Conservation (phyloP, 2,888 invertebrate species). For the Zaprionus lineosus region DNA sequence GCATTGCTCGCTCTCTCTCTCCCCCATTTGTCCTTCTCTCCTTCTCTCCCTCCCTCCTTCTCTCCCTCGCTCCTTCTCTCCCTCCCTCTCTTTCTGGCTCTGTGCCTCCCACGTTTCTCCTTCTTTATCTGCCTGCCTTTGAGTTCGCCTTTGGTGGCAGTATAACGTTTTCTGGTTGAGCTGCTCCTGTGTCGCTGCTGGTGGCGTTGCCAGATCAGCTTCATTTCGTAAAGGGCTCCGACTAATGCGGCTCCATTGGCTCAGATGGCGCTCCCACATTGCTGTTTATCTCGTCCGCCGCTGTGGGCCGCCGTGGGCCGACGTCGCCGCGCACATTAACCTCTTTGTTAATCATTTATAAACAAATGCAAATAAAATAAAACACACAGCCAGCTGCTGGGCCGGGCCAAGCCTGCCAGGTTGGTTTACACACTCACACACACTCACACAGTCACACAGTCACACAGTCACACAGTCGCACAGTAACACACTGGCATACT, state of each 20-base stretch:
- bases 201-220: slow-evolving; percentile 32
- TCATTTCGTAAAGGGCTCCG: neutral
- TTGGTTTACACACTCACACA: too few relatives aligned
- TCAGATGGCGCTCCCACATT: slow-evolving; percentile 21
- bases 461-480: too few relatives aligned
- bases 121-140: neutral
- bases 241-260: slow-evolving; percentile 12
- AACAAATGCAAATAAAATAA: slow-evolving; percentile 74
- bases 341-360: slow-evolving; percentile 77
- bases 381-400: slow-evolving; percentile 41
- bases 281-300: slow-evolving; percentile 37
- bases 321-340: slow-evolving; percentile 67
- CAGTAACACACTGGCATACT: too few relatives aligned
- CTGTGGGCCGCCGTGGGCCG: slow-evolving; percentile 8
- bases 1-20: neutral
- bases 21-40: neutral
- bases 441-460: too few relatives aligned
- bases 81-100: neutral
- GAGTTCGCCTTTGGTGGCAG: neutral
- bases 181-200: slow-evolving; percentile 31
- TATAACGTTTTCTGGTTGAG: slow-evolving; percentile 49
- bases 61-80: neutral
- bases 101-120: too few relatives aligned
- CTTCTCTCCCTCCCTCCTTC: neutral
- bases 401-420: too few relatives aligned